A percentile compares a stretch with the other conserved stretches of the same genome.
These are phyloP conservation scores for Dasypus novemcinctus DNA, from an alignment of 2,113 vertebrate genomes.

Conservation along the genomic window DNA sequence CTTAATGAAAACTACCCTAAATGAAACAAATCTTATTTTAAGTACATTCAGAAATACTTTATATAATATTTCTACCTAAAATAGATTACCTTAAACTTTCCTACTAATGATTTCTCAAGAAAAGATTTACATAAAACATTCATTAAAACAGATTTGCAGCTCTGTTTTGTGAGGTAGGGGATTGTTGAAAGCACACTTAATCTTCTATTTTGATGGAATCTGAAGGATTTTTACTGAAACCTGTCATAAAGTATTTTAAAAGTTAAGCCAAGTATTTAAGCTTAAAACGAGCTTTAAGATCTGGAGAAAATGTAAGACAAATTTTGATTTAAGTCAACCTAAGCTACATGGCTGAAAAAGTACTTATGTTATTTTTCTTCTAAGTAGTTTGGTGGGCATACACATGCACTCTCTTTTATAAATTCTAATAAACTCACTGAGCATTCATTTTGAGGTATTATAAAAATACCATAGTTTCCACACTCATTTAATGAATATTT, in stretches of 20 bases:
- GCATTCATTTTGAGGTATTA: neutral
- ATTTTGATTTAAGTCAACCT: slow-evolving; percentile 54
- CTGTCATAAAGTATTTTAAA: slow-evolving; percentile 5
- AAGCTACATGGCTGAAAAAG: slow-evolving; percentile 50
- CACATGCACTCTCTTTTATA: neutral
- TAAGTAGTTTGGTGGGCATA: neutral
- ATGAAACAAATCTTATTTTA: slow-evolving; percentile 57
- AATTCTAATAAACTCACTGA: slow-evolving; percentile 2
- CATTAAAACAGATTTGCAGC: slow-evolving; percentile 57
- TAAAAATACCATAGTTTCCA: neutral
- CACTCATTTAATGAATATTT: slow-evolving; percentile 8
- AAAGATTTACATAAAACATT: slow-evolving; percentile 46
- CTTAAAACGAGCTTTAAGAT: slow-evolving; percentile 42
- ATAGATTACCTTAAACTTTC: slow-evolving; percentile 51
- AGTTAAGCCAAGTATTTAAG: slow-evolving; percentile 59
- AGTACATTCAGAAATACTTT: slow-evolving; percentile 50
- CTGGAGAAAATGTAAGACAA: slow-evolving; percentile 47
- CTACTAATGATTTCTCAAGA: slow-evolving; percentile 50
- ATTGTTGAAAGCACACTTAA: slow-evolving; percentile 63
- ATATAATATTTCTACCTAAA: slow-evolving; percentile 59
- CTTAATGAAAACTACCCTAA: slow-evolving; percentile 24
- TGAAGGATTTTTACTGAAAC: slow-evolving; percentile 59
- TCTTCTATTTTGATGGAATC: slow-evolving; percentile 62
- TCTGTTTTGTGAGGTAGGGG: slow-evolving; percentile 44
- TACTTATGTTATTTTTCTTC: slow-evolving; percentile 34